These are phyloP conservation scores for Macrotrachela quadricornifera DNA, from an alignment of 1,140 invertebrate species.

Conservation along the genomic window DNA sequence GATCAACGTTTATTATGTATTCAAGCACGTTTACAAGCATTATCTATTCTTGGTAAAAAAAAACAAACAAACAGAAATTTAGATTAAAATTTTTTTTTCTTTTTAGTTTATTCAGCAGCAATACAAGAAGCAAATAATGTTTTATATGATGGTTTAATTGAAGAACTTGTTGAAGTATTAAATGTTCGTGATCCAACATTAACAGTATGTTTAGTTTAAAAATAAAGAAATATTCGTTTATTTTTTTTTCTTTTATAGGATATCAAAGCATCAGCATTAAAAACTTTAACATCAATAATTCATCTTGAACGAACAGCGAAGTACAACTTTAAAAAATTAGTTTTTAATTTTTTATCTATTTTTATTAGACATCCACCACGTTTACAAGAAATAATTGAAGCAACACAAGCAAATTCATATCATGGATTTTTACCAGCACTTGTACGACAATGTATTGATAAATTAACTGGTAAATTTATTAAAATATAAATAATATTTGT, in stretches of 20 bases:
- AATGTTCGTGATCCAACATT: constrained; percentile 47
- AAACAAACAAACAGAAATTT: not conserved
- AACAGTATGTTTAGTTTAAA: constrained; percentile 31
- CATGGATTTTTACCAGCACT: constrained; percentile 66
- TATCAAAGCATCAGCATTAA: constrained; percentile 60
- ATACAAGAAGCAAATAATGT: constrained; percentile 52
- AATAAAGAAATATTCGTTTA: not conserved
- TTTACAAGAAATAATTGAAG: constrained; percentile 57
- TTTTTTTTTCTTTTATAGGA: constrained; percentile 33
- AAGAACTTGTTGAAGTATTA: constrained; percentile 63
- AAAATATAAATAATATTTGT: too few relatives aligned
- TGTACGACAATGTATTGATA: constrained; percentile 31
- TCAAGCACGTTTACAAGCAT: constrained; percentile 52
- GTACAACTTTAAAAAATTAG: constrained; percentile 30
- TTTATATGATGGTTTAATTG: constrained; percentile 59
- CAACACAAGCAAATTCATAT: constrained; percentile 66
- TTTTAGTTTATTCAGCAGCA: constrained; percentile 55
- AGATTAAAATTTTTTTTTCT: not conserved
- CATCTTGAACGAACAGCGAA: constrained; percentile 71
- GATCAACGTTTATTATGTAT: constrained; percentile 54
- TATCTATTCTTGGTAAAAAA: constrained; percentile 45
- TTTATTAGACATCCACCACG: constrained; percentile 14
- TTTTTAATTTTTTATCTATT: not conserved
- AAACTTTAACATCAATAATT: constrained; percentile 66
- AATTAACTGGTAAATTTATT: not conserved